Evolutionary conservation across 23 tunicate genomes (phyloP).

Genomic region (Halocynthia aurantium): DNA sequence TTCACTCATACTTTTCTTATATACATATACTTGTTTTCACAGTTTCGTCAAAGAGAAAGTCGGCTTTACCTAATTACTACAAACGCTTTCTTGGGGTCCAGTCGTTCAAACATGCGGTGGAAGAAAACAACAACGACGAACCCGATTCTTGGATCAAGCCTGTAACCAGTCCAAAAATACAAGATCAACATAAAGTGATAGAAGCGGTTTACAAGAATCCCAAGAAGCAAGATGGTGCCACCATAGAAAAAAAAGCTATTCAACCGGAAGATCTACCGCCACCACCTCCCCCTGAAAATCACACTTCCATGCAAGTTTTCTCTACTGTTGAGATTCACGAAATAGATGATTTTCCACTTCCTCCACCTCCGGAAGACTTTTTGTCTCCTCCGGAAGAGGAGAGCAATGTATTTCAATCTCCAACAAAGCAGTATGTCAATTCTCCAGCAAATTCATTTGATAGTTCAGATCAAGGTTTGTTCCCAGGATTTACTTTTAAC

Average conservation of each 20-base stretch:
- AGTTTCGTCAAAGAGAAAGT: neutral
- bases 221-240: neutral
- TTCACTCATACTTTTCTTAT: too few relatives aligned
- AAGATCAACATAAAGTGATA: too few relatives aligned
- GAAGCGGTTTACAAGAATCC: neutral
- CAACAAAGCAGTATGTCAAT: neutral
- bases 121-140: neutral
- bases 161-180: neutral
- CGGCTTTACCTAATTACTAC: conserved; percentile 19
- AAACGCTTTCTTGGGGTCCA: conserved; percentile 12
- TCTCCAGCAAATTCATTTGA: conserved; percentile 6
- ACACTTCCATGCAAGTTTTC: neutral
- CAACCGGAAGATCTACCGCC: neutral
- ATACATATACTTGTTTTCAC: too few relatives aligned
- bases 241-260: neutral
- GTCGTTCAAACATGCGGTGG: neutral
- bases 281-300: conserved; percentile 10
- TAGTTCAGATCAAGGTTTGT: neutral
- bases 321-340: too few relatives aligned
- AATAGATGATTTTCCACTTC: conserved; percentile 6
- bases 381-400: conserved; percentile 3
- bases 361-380: conserved; percentile 28
- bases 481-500: too few relatives aligned
- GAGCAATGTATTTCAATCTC: neutral
- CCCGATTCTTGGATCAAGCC: neutral